Percentiles rank a stretch among this genome's conserved stretches.
Conservation (phyloP, 2,888 invertebrate species). For the Tortricodes alternella region DNA sequence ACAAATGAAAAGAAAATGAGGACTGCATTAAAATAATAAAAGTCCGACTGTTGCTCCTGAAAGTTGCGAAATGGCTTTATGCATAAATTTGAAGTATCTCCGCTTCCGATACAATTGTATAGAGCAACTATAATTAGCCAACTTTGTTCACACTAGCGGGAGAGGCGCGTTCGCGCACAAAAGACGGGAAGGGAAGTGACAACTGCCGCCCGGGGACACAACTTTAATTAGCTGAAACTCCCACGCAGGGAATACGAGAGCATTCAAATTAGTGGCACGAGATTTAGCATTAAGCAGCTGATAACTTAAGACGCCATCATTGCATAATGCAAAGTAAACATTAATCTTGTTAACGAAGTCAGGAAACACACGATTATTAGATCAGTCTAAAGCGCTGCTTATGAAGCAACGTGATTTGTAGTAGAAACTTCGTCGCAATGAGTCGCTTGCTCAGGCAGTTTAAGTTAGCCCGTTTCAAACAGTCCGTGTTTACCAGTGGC, state of each 20-base stretch:
- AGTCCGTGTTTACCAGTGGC: too few relatives aligned
- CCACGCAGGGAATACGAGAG: slow-evolving; percentile 30
- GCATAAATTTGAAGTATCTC: neutral
- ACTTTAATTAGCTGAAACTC: slow-evolving; percentile 60
- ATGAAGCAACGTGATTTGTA: too few relatives aligned
- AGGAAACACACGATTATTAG: too few relatives aligned
- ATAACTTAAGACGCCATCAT: slow-evolving; percentile 11
- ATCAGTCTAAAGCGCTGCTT: too few relatives aligned
- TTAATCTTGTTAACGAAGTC: neutral
- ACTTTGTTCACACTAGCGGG: slow-evolving; percentile 1
- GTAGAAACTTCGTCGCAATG: too few relatives aligned
- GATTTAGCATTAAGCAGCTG: slow-evolving; percentile 23
- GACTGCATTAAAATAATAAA: neutral
- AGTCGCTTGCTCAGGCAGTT: too few relatives aligned
- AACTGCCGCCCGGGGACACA: slow-evolving; percentile 54
- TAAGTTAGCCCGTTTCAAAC: too few relatives aligned
- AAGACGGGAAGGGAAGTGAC: slow-evolving; percentile 57
- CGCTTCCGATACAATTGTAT: neutral
- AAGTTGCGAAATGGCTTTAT: neutral
- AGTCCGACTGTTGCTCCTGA: neutral
- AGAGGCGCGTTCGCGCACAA: slow-evolving; percentile 11
- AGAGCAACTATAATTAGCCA: slow-evolving; percentile 7
- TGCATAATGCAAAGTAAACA: neutral
- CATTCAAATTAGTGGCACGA: slow-evolving; percentile 42
- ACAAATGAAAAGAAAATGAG: neutral